Evolutionary conservation across 2,888 invertebrate genomes (phyloP), one percentile per base, ranked within the genome.

Genomic region (Hypomecis punctinalis): DNA sequence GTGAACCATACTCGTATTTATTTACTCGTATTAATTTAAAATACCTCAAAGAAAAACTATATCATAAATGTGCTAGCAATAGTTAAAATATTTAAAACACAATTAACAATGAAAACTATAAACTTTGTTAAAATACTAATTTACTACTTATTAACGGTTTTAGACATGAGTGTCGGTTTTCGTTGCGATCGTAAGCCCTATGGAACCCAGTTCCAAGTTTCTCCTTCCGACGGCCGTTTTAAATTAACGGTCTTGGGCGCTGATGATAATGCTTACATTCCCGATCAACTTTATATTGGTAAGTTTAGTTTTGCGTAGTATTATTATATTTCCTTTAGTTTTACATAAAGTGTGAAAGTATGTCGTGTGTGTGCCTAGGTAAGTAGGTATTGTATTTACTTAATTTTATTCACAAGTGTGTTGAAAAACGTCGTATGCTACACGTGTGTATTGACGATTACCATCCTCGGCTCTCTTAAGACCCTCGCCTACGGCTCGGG

Each of bases 141-240:
- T 40, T 46, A 9, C 8, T 60, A 5, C 8, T 10, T 45, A 47
- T 40, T 13, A 9, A n/a, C 63, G 1, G 13, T 61, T 56, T 46
- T 62, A 37, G 52, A 64, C 37, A 40, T 45, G 5, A 49, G 54
- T 39, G 39, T 75, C 72, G 67, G 80, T 63, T 89, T 88, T 63
- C 86, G 89, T 11, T 92, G 92, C 71, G 90, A 92, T 53, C 80
- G 92, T 63, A 79, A 82, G 59, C 91, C 91, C 0, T 91, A 89
- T 68, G 89, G 89, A 0, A 79, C 91, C 0, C 86, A 80, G 4
- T 79, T 85, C 0, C 82, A 83, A 63, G 72, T 89, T 0, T 84
- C 88, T 0, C 76, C 83, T n/a, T 72, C 91, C 0, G 91, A 91
- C 68, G 91, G 92, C 0, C 80, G 90, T 1, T 91, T 85, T 49